These are phyloP conservation scores for Crocuta crocuta DNA, from an alignment of 2,113 vertebrate genomes.

Conservation along the genomic window DNA sequence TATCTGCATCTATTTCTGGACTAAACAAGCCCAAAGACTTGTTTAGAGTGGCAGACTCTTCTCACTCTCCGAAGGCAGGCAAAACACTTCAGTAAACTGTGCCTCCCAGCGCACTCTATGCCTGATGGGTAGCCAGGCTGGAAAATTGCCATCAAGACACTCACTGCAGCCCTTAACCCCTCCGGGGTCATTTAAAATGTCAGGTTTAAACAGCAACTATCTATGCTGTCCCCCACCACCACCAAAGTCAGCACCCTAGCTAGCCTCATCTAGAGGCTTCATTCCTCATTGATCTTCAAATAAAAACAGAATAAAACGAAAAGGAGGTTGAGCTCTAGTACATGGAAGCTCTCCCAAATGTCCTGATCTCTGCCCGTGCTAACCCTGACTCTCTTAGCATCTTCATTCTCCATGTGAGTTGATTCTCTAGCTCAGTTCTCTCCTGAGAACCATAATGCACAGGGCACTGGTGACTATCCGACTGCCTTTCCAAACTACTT, in stretches of 20 bases:
- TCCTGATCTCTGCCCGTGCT: not conserved
- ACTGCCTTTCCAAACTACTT: not conserved
- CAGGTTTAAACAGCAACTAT: constrained; percentile 31
- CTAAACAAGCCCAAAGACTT: not conserved
- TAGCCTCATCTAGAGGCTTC: not conserved
- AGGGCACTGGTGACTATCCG: not conserved
- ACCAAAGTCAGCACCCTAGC: not conserved
- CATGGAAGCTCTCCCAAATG: not conserved
- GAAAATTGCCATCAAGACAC: constrained; percentile 28
- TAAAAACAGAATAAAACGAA: constrained; percentile 28
- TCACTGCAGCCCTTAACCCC: constrained; percentile 3
- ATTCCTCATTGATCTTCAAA: not conserved
- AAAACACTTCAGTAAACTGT: not conserved
- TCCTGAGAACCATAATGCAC: not conserved
- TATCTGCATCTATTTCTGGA: not conserved
- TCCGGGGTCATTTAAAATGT: constrained; percentile 20
- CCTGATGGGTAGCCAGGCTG: not conserved
- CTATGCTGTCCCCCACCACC: not conserved
- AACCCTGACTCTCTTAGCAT: not conserved
- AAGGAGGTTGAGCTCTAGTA: not conserved
- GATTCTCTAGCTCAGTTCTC: not conserved
- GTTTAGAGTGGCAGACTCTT: constrained; percentile 14
- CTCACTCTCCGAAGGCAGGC: constrained; percentile 32
- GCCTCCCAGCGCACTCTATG: not conserved
- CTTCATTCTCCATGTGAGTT: not conserved